Evolutionary conservation across 2,888 invertebrate species (phyloP).

Genomic region (Lasioglossum zephyrum): DNA sequence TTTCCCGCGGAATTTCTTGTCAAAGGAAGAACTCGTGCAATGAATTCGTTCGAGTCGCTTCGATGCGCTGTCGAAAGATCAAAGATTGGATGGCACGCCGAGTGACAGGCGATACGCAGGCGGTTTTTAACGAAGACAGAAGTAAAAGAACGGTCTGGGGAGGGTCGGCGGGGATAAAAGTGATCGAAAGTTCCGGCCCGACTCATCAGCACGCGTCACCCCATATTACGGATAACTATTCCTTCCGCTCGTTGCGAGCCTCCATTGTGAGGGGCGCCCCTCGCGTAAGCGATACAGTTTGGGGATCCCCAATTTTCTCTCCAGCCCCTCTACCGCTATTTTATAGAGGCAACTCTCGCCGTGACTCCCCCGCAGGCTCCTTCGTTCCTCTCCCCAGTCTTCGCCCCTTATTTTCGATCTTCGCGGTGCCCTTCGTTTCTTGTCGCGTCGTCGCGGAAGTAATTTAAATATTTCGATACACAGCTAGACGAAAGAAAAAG

Average conservation of each 20-base stretch:
- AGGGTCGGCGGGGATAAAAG: constrained; percentile 38
- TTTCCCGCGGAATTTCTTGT: constrained; percentile 5
- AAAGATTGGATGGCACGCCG: background rate
- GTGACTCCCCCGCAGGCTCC: constrained; percentile 12
- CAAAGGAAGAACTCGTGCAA: constrained; percentile 24
- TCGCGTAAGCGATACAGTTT: constrained; percentile 80
- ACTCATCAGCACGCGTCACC: constrained; percentile 82
- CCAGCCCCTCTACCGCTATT: constrained; percentile 36
- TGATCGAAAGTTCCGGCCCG: constrained; percentile 81
- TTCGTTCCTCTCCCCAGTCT: constrained; percentile 18
- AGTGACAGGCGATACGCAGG: constrained; percentile 27
- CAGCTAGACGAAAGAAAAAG: background rate
- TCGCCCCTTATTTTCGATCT: constrained; percentile 32
- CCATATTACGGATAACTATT: constrained; percentile 82
- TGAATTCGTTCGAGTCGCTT: constrained; percentile 6
- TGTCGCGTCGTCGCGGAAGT: background rate
- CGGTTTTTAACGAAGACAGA: constrained; percentile 60
- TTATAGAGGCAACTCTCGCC: constrained; percentile 49
- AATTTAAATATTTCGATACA: constrained; percentile 2
- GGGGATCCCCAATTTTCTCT: constrained; percentile 61
- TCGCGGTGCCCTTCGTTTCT: background rate
- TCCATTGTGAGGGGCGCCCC: constrained; percentile 75
- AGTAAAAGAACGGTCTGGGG: constrained; percentile 1
- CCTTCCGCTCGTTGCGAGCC: constrained; percentile 80
- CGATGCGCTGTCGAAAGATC: constrained; percentile 32